phyloP scores from a whole-genome alignment of 2,888 invertebrate genomes.

The Dioctria rufipes region DNA sequence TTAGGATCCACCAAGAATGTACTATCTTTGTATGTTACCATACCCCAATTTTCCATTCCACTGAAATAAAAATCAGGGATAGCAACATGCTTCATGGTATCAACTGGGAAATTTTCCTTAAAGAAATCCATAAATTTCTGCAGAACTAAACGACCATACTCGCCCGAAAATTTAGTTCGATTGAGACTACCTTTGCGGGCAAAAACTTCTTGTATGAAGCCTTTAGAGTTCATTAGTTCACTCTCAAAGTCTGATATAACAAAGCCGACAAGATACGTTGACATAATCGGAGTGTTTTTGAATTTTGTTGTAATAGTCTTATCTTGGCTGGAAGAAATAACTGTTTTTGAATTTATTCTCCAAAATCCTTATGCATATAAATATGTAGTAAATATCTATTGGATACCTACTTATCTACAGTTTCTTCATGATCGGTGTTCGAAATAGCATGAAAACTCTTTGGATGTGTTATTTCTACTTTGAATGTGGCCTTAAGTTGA shows the following conservation, averaged over 20 bases:
- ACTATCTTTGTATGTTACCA: constrained; percentile 73
- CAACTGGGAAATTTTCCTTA: constrained; percentile 56
- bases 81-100: constrained; percentile 74
- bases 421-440: background rate
- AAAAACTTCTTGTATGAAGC: constrained; percentile 41
- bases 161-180: constrained; percentile 70
- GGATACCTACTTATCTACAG: background rate
- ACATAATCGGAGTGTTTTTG: constrained; percentile 75
- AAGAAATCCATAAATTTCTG: constrained; percentile 43
- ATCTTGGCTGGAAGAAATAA: constrained; percentile 63
- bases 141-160: constrained; percentile 28
- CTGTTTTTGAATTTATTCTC: background rate
- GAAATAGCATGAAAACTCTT: constrained; percentile 64
- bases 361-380: too few relatives aligned
- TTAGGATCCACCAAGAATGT: constrained; percentile 2
- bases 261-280: constrained; percentile 83
- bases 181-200: constrained; percentile 67
- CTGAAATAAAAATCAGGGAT: constrained; percentile 84
- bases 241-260: constrained; percentile 74
- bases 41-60: constrained; percentile 86
- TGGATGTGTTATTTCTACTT: constrained; percentile 75
- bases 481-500: constrained; percentile 76
- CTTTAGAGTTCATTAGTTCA: background rate
- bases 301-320: constrained; percentile 56
- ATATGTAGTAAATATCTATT: background rate